A percentile compares a stretch with the other conserved stretches of the same genome.
phyloP scores from a whole-genome alignment of 2,113 vertebrate genomes.

The Apodemus sylvaticus region DNA sequence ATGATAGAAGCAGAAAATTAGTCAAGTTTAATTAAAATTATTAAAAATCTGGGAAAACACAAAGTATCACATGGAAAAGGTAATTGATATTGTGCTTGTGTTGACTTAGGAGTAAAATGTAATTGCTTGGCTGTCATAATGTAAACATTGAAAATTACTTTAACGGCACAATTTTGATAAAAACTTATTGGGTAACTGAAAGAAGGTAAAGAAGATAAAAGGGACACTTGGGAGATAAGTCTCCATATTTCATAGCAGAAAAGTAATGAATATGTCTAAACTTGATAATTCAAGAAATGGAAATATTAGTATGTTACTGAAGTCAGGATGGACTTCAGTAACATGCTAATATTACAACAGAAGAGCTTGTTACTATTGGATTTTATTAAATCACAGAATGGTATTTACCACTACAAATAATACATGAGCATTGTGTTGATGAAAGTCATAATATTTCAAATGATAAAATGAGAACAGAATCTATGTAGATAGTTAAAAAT shows the following conservation, averaged over 20 bases:
- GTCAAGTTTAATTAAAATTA: constrained; percentile 30
- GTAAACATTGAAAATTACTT: constrained; percentile 34
- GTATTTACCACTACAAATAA: neutral
- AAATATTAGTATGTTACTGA: neutral
- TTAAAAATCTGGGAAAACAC: neutral
- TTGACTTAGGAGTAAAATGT: neutral
- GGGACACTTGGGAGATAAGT: neutral
- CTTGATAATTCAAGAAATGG: constrained; percentile 18
- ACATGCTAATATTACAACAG: too few relatives aligned
- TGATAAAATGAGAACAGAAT: neutral
- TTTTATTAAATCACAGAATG: neutral
- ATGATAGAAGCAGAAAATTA: neutral
- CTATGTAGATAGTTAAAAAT: neutral
- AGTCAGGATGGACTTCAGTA: neutral
- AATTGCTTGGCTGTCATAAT: neutral
- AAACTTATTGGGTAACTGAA: neutral
- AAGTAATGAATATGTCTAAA: constrained; percentile 7
- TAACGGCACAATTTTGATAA: constrained; percentile 32
- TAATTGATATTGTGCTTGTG: constrained; percentile 26
- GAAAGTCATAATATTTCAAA: constrained; percentile 3
- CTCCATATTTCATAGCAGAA: neutral
- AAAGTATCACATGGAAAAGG: neutral
- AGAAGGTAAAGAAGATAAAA: neutral
- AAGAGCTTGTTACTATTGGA: neutral
- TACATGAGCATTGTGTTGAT: neutral